These are phyloP conservation scores for Tachypleus tridentatus DNA, from an alignment of 1,140 invertebrate species.

Conservation along the genomic window DNA sequence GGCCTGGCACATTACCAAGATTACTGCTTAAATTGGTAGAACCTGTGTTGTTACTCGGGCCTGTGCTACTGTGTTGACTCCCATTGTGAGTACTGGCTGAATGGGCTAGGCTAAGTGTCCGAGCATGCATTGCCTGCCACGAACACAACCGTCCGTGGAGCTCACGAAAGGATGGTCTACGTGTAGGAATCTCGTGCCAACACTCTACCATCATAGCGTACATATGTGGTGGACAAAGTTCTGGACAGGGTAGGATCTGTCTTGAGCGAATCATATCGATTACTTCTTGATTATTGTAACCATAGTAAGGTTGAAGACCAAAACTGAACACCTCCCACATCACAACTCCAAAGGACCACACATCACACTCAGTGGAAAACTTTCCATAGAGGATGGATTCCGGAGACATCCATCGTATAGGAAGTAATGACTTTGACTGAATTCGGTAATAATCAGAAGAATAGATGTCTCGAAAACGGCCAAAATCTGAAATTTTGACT, in stretches of 20 bases:
- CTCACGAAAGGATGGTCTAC: constrained; percentile 73
- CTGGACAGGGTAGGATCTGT: constrained; percentile 78
- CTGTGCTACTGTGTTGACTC: constrained; percentile 42
- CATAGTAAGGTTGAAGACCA: constrained; percentile 89
- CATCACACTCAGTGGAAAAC: constrained; percentile 94
- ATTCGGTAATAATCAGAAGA: constrained; percentile 57
- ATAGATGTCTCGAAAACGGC: constrained; percentile 75
- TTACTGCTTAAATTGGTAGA: constrained; percentile 34
- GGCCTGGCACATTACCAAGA: not conserved
- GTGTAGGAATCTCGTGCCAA: constrained; percentile 84
- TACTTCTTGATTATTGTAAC: constrained; percentile 91
- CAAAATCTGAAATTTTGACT: constrained; percentile 96
- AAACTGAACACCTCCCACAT: constrained; percentile 97
- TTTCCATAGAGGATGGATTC: constrained; percentile 92
- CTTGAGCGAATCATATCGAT: constrained; percentile 89
- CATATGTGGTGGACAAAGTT: constrained; percentile 75
- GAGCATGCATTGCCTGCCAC: constrained; percentile 39
- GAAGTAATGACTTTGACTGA: constrained; percentile 39
- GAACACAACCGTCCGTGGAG: constrained; percentile 50
- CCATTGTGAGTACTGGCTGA: constrained; percentile 34
- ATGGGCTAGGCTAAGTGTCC: constrained; percentile 10
- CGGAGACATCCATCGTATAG: constrained; percentile 74
- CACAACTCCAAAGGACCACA: constrained; percentile 95
- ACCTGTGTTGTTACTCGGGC: constrained; percentile 43
- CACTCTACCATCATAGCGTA: constrained; percentile 93